These are phyloP conservation scores for Reinhardtius hippoglossoides DNA, from an alignment of 2,113 vertebrate species.

Conservation along the genomic window DNA sequence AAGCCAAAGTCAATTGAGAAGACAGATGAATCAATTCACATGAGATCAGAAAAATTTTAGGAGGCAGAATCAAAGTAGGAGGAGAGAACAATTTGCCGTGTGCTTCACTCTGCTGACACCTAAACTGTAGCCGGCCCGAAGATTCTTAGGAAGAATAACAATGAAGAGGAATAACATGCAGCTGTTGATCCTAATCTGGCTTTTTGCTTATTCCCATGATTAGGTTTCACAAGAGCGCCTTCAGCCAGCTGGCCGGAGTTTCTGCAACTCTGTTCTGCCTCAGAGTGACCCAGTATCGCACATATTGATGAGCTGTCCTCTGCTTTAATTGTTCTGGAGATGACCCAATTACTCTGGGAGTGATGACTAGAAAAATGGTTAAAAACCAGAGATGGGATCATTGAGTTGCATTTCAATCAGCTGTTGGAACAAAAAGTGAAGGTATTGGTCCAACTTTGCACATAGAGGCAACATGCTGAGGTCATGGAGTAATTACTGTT, in stretches of 20 bases:
- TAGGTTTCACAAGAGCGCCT: slow-evolving; percentile 4
- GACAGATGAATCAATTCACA: too few relatives aligned
- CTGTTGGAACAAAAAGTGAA: slow-evolving; percentile 6
- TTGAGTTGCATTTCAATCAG: slow-evolving; percentile 4
- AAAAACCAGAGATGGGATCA: background rate
- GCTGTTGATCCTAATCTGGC: slow-evolving; percentile 52
- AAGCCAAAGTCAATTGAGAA: too few relatives aligned
- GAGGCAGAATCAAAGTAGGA: background rate
- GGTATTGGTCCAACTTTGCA: background rate
- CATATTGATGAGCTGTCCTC: background rate
- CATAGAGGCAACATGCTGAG: background rate
- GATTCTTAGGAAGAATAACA: slow-evolving; percentile 9
- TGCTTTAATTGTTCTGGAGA: slow-evolving; percentile 11
- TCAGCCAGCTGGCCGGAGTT: slow-evolving; percentile 20
- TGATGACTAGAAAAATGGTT: background rate
- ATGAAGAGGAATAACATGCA: slow-evolving; percentile 39
- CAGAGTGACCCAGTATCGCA: background rate
- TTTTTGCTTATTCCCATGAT: slow-evolving; percentile 19
- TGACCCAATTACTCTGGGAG: background rate
- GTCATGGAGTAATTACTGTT: background rate
- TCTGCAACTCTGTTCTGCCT: background rate
- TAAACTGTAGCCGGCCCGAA: background rate
- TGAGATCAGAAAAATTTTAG: too few relatives aligned
- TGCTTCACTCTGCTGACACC: slow-evolving; percentile 3
- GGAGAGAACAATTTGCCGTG: background rate